Conservation (phyloP, 2,113 vertebrate genomes). For the Oceanites oceanicus region DNA sequence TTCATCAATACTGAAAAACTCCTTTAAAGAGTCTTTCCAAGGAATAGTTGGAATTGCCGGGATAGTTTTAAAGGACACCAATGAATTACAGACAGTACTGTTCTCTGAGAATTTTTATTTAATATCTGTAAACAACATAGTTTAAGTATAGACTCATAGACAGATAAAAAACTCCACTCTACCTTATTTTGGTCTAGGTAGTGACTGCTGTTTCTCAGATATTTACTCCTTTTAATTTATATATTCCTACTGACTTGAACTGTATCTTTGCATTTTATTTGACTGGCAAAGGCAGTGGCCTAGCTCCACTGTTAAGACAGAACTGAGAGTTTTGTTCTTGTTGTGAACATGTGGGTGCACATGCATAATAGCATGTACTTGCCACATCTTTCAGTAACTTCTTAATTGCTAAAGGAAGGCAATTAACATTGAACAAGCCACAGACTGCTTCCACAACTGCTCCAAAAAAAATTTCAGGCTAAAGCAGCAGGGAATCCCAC, state of each 20-base stretch:
- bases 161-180: neutral
- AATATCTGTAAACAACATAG: slow-evolving; percentile 38
- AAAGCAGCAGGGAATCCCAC: neutral
- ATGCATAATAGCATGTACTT: neutral
- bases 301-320: neutral
- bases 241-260: neutral
- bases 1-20: slow-evolving; percentile 69
- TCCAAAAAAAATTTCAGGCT: neutral
- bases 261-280: neutral
- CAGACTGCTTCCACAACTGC: neutral
- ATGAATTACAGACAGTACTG: slow-evolving; percentile 39
- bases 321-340: neutral
- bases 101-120: slow-evolving; percentile 51
- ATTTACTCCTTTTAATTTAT: neutral
- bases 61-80: slow-evolving; percentile 68
- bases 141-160: neutral
- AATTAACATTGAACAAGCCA: neutral
- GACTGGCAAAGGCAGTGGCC: neutral
- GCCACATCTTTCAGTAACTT: neutral
- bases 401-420: neutral
- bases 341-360: neutral
- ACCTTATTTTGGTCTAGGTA: neutral
- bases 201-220: neutral
- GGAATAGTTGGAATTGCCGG: slow-evolving; percentile 66
- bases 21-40: slow-evolving; percentile 59